Conservation (phyloP, 2,888 invertebrate genomes). For the Altica lythri region DNA sequence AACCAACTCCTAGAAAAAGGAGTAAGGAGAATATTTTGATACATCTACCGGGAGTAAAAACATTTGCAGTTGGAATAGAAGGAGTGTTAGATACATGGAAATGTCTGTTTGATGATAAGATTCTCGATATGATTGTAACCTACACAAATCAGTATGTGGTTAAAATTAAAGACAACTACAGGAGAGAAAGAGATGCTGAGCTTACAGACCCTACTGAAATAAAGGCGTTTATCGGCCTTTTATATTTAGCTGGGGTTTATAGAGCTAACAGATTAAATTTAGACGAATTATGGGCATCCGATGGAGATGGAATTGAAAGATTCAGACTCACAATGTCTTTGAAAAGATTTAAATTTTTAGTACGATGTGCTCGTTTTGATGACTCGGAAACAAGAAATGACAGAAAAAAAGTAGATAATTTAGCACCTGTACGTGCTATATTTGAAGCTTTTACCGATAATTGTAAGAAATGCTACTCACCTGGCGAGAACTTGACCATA, state of each 20-base stretch:
- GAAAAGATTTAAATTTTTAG: constrained; percentile 41
- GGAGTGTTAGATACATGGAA: neutral
- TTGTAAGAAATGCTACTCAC: no score
- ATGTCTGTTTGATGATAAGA: constrained; percentile 11
- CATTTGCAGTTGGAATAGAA: neutral
- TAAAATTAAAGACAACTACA: constrained; percentile 31
- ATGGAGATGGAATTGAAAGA: constrained; percentile 42
- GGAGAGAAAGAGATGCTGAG: constrained; percentile 35
- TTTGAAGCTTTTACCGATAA: no score
- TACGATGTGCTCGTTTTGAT: constrained; percentile 38
- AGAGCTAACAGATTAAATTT: constrained; percentile 37
- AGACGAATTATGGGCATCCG: constrained; percentile 41
- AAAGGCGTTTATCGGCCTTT: constrained; percentile 44
- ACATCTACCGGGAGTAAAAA: neutral
- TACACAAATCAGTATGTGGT: constrained; percentile 41
- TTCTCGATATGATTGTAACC: constrained; percentile 39
- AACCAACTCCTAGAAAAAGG: neutral
- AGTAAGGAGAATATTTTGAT: neutral
- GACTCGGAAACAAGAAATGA: no score
- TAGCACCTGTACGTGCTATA: no score
- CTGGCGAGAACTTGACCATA: constrained; percentile 29
- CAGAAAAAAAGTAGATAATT: no score
- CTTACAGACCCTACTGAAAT: constrained; percentile 41
- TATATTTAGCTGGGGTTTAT: constrained; percentile 44
- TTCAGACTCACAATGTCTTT: constrained; percentile 42